Base-by-base conservation (phyloP, 2,113 vertebrate genomes). In the Oenanthe melanoleuca region DNA sequence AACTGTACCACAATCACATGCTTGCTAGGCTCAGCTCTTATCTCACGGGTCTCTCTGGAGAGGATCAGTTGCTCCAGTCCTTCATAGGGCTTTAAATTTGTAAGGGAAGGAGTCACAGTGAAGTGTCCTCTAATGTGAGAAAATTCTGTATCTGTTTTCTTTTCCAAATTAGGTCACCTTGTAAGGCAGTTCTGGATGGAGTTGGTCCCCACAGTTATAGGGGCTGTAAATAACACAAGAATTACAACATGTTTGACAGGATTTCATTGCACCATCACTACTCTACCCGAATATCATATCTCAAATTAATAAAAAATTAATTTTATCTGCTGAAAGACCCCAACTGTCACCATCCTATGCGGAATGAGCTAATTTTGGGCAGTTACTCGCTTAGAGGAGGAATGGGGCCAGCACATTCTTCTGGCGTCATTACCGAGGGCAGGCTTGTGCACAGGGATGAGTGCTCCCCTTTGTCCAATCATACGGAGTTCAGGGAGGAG, bases 121-220 rank as follows among this genome's bases (percentile, higher is more conserved):
- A 94, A 49, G 56, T 74, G 69, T 88, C 86, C 86, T 88, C 65
- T 96, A 92, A 93, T 29, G 64, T 94, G 89, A 95, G 91, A 93
- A 95, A 94, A 87, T 83, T 83, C 60, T 85, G n/a, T 66, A 71
- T 93, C 34, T 88, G 64, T 73, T 94, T 93, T 92, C 82, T 86
- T 60, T 93, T 88, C 90, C 93, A 93, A 93, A 96, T 95, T 97
- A 95, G 88, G 94, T 96, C 94, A 95, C 95, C 72, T 88, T 80
- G 52, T 94, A 42, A 88, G 79, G 92, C 93, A 60, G 79, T 66
- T 82, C 92, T 96, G 94, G 94, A 95, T 81, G 65, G 65, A 83
- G 75, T 64, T 90, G 71, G 60, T 90, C 86, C 88, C 75, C 34
- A 33, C 52, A 93, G 80, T 74, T 92, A 49, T 1, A 52, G 56